These are phyloP conservation scores for Saxicola maurus DNA, from an alignment of 2,797 vertebrate genomes.

Conservation along the genomic window DNA sequence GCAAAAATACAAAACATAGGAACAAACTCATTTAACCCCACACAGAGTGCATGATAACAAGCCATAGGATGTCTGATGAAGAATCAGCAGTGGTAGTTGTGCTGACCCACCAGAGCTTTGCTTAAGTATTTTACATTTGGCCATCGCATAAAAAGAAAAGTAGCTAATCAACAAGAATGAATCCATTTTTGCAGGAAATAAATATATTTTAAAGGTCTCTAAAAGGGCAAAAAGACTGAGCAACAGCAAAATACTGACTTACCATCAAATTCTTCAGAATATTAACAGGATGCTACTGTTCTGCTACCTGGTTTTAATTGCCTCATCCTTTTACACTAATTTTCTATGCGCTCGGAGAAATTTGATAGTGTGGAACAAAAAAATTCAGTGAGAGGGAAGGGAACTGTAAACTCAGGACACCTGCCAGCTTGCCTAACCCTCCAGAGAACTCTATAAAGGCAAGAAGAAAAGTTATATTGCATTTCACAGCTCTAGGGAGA, in stretches of 20 bases:
- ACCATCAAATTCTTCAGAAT: neutral
- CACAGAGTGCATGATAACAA: rapidly evolving
- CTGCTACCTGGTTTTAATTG: neutral
- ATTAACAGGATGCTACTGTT: neutral
- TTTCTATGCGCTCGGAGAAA: neutral
- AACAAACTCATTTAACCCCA: neutral
- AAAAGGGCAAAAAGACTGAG: neutral
- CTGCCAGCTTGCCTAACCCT: neutral
- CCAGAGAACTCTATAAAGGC: neutral
- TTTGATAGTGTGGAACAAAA: neutral
- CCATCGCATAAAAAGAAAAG: neutral
- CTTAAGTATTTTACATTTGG: neutral
- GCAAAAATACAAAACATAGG: neutral
- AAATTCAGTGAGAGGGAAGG: neutral
- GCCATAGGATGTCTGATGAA: neutral
- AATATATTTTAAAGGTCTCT: neutral
- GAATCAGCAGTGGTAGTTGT: neutral
- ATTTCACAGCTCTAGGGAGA: neutral
- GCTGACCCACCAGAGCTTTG: neutral
- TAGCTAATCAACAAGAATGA: neutral
- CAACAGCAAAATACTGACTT: neutral
- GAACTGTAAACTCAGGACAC: neutral
- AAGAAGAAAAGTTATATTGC: neutral
- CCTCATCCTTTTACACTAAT: neutral
- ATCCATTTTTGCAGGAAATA: neutral